A percentile compares a stretch with the other conserved stretches of the same genome.
phyloP scores from a whole-genome alignment of 2,888 invertebrate genomes.

The Catocala sponsa region DNA sequence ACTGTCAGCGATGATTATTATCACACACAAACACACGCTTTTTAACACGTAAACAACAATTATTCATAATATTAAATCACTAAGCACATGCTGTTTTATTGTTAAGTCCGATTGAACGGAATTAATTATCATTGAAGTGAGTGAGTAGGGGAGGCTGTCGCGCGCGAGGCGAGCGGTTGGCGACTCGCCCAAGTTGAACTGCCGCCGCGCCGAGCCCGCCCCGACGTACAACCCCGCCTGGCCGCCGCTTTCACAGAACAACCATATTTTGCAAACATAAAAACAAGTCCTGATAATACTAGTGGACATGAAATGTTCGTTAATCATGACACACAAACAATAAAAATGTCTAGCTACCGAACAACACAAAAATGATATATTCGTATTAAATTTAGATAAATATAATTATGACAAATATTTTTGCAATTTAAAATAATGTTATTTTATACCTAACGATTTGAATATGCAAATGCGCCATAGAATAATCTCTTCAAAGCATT shows the following conservation, averaged over 20 bases:
- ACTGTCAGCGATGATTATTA: slow-evolving; percentile 64
- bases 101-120: slow-evolving; percentile 51
- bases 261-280: slow-evolving; percentile 68
- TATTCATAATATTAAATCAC: slow-evolving; percentile 64
- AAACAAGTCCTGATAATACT: slow-evolving; percentile 54
- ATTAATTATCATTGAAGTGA: slow-evolving; percentile 57
- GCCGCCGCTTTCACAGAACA: slow-evolving; percentile 70
- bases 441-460: slow-evolving; percentile 28
- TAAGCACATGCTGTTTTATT: slow-evolving; percentile 59
- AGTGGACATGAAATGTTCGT: slow-evolving; percentile 40
- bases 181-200: slow-evolving; percentile 79
- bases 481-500: slow-evolving; percentile 35
- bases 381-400: slow-evolving; percentile 6
- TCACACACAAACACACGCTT: slow-evolving; percentile 58
- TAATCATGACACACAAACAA: slow-evolving; percentile 39
- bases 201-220: slow-evolving; percentile 70
- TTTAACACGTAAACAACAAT: slow-evolving; percentile 50
- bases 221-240: slow-evolving; percentile 77
- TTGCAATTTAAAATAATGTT: slow-evolving; percentile 9
- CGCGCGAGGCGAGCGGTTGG: slow-evolving; percentile 72
- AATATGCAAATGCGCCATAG: slow-evolving; percentile 32
- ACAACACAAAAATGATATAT: slow-evolving; percentile 20
- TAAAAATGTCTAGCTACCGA: slow-evolving; percentile 35
- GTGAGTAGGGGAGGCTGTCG: slow-evolving; percentile 36
- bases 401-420: slow-evolving; percentile 12